Base-by-base conservation (phyloP, 2,113 vertebrate species). In the Amphiprion ocellaris region DNA sequence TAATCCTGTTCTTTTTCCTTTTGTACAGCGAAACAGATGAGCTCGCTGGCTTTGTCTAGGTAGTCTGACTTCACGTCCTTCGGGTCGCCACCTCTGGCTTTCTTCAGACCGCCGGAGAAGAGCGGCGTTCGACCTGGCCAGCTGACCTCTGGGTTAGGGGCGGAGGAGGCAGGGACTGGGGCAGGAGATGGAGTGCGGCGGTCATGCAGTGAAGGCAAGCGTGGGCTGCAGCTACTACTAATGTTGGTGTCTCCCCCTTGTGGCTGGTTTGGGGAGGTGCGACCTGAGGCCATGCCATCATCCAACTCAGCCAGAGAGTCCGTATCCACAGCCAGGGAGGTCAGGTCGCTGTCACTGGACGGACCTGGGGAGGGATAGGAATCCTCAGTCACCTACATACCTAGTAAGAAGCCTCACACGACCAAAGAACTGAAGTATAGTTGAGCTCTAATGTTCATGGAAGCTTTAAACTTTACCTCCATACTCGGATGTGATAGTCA, bases 231-330 rank as follows among this genome's bases (percentile, higher is more conserved):
- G 86, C 88, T 93, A 70, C 81, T 90, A 80, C 87, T 88, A 81
- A 87, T 76, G 82, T 83, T 81, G 50, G 81, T 74, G 89, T 85
- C 88, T 80, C 90, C 90, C 82, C 95, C 93, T 30, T 93, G 89
- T 87, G 94, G 88, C 89, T 95, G 95, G 74, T 92, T 95, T 86
- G 98, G 98, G 89, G 98, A 99, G 85, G 93, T 94, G 71, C 96
- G 94, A 83, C 94, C 95, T 90, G 98, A 99, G 95, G 97, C 97
- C 98, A 98, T 98, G 95, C 98, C 98, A 99, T 99, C 97, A 63
- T 99, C 97, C 73, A 96, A 58, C 69, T 95, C 97, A 0, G 95
- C 92, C 71, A 97, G 91, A 89, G 97, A 98, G 89, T 99, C 97
- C 66, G 93, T 91, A 75, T 98, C 97, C 0, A 97, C 94, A 52